Conservation (phyloP, 2,113 vertebrate species). For the Apeltes quadracus region DNA sequence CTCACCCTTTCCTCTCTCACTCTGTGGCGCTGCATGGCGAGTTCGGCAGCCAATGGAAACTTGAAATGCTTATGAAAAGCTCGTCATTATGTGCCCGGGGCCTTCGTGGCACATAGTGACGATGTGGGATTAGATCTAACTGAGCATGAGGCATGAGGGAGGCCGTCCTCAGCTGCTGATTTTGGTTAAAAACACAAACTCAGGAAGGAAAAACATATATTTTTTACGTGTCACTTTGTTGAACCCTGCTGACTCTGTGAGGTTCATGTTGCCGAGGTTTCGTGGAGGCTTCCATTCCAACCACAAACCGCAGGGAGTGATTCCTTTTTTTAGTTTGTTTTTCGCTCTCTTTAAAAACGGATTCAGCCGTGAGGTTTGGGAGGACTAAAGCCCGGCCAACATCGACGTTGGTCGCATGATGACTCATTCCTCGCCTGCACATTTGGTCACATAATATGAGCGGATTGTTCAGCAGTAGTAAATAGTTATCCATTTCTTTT, state of each 20-base stretch:
- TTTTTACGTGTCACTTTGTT: neutral
- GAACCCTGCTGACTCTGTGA: neutral
- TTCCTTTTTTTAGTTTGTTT: neutral
- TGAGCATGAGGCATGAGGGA: too few relatives aligned
- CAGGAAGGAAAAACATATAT: neutral
- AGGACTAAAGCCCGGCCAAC: neutral
- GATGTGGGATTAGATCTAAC: constrained; percentile 40
- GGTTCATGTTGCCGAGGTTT: neutral
- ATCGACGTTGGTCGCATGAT: neutral
- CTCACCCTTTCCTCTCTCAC: constrained; percentile 38
- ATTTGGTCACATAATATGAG: neutral
- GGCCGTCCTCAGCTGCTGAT: constrained; percentile 26
- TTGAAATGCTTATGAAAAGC: constrained; percentile 9
- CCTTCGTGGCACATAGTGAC: too few relatives aligned
- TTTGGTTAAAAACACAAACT: constrained; percentile 25
- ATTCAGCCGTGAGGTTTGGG: neutral
- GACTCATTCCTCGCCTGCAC: constrained; percentile 11
- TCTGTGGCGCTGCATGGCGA: constrained; percentile 27
- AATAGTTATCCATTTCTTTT: neutral
- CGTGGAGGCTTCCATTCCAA: neutral
- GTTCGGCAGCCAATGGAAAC: neutral
- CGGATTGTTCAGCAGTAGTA: neutral
- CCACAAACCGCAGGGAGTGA: neutral
- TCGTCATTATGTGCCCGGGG: too few relatives aligned
- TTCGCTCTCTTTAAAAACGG: neutral